These are phyloP conservation scores for Aphaenogaster ashmeadi DNA, from an alignment of 1,140 invertebrate genomes.

Conservation along the genomic window DNA sequence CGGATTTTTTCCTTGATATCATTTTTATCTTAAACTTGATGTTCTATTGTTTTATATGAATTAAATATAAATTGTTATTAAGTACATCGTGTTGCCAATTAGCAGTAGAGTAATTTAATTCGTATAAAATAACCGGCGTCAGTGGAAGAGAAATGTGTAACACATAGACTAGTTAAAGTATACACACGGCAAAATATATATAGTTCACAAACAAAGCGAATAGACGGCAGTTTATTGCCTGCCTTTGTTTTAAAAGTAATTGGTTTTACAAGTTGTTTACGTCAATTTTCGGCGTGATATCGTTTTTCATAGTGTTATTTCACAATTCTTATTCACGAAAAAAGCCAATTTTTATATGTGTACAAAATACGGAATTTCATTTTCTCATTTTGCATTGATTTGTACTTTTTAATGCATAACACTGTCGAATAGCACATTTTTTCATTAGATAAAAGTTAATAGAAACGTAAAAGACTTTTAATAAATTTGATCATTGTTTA, in stretches of 20 bases:
- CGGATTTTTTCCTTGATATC: neutral
- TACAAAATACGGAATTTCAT: constrained; percentile 8
- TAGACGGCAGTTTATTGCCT: neutral
- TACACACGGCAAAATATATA: neutral
- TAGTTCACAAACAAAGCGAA: neutral
- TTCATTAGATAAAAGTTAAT: neutral
- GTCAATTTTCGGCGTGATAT: neutral
- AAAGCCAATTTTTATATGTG: neutral
- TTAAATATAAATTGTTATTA: constrained; percentile 19
- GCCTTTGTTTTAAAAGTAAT: constrained; percentile 22
- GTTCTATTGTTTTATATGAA: neutral
- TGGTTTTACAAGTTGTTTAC: constrained; percentile 16
- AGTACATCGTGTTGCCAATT: neutral
- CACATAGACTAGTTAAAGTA: neutral
- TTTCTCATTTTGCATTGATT: neutral
- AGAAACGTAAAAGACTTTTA: neutral
- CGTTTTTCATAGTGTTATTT: neutral
- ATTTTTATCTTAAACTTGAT: neutral
- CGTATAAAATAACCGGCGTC: neutral
- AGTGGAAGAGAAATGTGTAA: neutral
- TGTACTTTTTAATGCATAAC: neutral
- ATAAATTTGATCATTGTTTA: neutral
- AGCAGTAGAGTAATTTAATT: constrained; percentile 23
- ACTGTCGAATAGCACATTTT: neutral
- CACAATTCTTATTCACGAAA: neutral